Evolutionary conservation across 1,140 invertebrate genomes (phyloP).

Genomic region (Elysia chlorotica): DNA sequence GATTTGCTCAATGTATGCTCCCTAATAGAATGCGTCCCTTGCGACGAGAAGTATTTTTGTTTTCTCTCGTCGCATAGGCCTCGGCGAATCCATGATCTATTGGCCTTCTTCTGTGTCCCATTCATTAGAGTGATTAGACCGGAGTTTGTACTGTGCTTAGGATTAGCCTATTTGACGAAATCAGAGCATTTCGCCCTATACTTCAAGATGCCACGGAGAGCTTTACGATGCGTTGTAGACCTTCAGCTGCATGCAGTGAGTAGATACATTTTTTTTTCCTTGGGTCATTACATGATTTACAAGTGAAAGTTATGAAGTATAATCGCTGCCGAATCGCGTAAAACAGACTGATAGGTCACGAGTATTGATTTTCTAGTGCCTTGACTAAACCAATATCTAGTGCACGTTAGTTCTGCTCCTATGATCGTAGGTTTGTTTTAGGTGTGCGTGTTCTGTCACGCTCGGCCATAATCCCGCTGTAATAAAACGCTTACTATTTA

Average conservation of each 20-base stretch:
- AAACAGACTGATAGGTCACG: not conserved
- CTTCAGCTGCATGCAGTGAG: conserved; percentile 50
- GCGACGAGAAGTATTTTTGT: conserved; percentile 23
- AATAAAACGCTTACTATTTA: not conserved
- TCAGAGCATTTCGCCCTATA: not conserved
- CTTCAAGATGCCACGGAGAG: conserved; percentile 51
- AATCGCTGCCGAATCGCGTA: too few relatives aligned
- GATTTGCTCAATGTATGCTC: not conserved
- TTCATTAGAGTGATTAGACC: too few relatives aligned
- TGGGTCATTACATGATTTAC: too few relatives aligned
- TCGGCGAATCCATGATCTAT: not conserved
- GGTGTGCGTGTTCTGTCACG: conserved; percentile 25
- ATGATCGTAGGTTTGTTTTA: conserved; percentile 12
- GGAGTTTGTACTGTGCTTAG: too few relatives aligned
- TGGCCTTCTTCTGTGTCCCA: too few relatives aligned
- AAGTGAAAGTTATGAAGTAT: too few relatives aligned
- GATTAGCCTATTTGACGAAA: too few relatives aligned
- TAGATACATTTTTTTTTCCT: too few relatives aligned
- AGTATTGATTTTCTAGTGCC: not conserved
- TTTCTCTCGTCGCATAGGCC: not conserved
- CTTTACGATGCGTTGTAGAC: conserved; percentile 53
- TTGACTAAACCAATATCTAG: not conserved
- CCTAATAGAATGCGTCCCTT: conserved; percentile 30
- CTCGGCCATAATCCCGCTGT: conserved; percentile 21
- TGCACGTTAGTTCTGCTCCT: not conserved